Conservation (phyloP, 2,113 vertebrate genomes). For the Taxidea taxus region DNA sequence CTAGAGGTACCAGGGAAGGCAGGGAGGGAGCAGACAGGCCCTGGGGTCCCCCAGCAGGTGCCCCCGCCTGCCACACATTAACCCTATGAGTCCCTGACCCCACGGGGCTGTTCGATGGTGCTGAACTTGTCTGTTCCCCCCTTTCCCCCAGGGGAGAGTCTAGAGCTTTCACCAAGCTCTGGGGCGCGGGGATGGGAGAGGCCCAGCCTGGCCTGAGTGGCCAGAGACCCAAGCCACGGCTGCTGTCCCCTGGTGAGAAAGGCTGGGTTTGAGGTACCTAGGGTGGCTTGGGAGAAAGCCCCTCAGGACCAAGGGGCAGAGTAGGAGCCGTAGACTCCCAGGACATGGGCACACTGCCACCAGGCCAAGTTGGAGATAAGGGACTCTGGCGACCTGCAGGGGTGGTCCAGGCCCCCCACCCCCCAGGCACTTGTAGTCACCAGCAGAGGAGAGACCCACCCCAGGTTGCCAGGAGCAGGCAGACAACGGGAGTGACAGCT, state of each 20-base stretch:
- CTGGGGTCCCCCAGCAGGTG: background rate
- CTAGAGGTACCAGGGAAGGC: background rate
- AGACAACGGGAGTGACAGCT: too few relatives aligned
- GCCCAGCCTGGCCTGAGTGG: background rate
- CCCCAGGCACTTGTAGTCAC: accelerated
- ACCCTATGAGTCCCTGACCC: too few relatives aligned
- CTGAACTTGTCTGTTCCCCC: background rate
- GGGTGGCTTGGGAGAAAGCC: background rate
- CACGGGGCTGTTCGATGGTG: accelerated
- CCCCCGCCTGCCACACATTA: background rate
- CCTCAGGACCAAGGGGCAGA: background rate
- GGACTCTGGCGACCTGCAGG: background rate
- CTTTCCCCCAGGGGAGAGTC: background rate
- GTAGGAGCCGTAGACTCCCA: background rate
- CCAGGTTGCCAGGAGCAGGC: accelerated
- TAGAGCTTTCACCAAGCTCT: too few relatives aligned
- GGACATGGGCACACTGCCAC: accelerated
- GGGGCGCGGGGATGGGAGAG: too few relatives aligned
- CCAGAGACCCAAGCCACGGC: background rate
- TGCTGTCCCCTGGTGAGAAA: background rate
- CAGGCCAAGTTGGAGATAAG: background rate
- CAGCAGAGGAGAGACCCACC: background rate
- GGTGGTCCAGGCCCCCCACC: accelerated
- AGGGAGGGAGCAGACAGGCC: background rate
- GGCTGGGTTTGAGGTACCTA: background rate